Base-by-base conservation (phyloP, 2,888 invertebrate genomes). In the Geotrupes spiniger region DNA sequence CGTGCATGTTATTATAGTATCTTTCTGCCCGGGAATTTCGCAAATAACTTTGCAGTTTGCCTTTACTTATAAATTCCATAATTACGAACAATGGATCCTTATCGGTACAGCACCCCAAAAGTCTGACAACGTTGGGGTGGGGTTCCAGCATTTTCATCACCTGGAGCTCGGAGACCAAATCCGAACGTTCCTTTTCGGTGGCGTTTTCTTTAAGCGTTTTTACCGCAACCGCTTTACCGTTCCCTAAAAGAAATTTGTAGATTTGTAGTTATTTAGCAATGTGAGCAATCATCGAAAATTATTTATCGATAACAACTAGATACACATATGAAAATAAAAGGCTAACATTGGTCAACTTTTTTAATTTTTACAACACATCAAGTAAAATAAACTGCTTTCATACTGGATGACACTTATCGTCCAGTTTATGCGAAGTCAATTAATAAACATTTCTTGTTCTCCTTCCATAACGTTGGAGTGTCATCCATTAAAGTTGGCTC, bases 121-220 rank as follows among this genome's bases (percentile, higher is more conserved):
- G 76, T 26, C 88, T 79, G 0, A 95, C 93, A 1, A 95, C 92
- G 66, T 95, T 94, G 1, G 89, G 87, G 76, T 96, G 95, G 0
- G 87, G 85, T 38, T 92, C 91, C 46, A 96, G 76, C 67, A 85
- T 86, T 75, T 94, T 94, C 93, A 95, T 93, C 21, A 95, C 92
- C 61, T 87, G 80, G 21, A 95, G 73, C 68, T 96, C 95, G 40
- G 90, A 89, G 1, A 90, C 71, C n/a, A 96, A 76, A 71, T 95
- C 95, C 26, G 84, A 78, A 57, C 88, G 84, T 68, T 94, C 94
- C 45, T 89, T 83, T 66, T 92, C 92, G 1, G 87, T 86, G 0
- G 93, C 92, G 63, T 90, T 91, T 70, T 92, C 93, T 75, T 93
- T 93, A n/a, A 93, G 76, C 0, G 94, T 95, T 74, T 95, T 95